A percentile compares a stretch with the other conserved stretches of the same genome.
These are phyloP conservation scores for Ceratoteleas bidentatus DNA, from an alignment of 1,140 invertebrate genomes.

Conservation along the genomic window DNA sequence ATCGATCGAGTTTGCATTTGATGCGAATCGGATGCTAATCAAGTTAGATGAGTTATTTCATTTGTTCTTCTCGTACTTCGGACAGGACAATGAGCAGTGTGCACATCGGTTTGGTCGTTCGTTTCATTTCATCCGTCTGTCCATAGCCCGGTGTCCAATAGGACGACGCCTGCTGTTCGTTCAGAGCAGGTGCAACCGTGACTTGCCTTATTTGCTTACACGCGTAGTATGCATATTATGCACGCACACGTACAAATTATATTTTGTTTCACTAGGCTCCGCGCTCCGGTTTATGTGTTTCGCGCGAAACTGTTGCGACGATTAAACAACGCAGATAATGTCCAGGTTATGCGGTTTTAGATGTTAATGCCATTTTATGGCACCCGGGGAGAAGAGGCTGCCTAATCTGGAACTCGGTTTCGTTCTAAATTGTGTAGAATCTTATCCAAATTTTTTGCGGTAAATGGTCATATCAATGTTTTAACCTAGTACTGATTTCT, in stretches of 20 bases:
- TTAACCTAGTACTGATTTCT: too few relatives aligned
- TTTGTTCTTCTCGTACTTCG: conserved; percentile 40
- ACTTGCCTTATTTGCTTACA: conserved; percentile 73
- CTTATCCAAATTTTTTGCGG: too few relatives aligned
- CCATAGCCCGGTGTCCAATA: conserved; percentile 69
- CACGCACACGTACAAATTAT: conserved; percentile 47
- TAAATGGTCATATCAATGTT: too few relatives aligned
- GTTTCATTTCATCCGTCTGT: conserved; percentile 66
- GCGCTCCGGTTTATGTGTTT: conserved; percentile 37
- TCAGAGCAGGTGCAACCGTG: conserved; percentile 75
- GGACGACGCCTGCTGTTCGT: conserved; percentile 69
- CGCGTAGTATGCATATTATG: conserved; percentile 61
- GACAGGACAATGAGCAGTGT: conserved; percentile 70
- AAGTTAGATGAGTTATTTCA: conserved; percentile 58
- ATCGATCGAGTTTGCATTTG: conserved; percentile 24
- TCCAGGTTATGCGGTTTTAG: conserved; percentile 4
- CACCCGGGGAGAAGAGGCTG: not conserved
- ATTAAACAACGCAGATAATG: conserved; percentile 26
- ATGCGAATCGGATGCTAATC: conserved; percentile 53
- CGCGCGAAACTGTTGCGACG: conserved; percentile 28
- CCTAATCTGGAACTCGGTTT: conserved; percentile 21
- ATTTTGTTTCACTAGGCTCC: conserved; percentile 39
- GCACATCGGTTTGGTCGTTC: conserved; percentile 50
- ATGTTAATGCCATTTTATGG: conserved; percentile 24
- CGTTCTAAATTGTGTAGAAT: too few relatives aligned